phyloP scores from a whole-genome alignment of 2,113 vertebrate species.

The Tragulus kanchil region DNA sequence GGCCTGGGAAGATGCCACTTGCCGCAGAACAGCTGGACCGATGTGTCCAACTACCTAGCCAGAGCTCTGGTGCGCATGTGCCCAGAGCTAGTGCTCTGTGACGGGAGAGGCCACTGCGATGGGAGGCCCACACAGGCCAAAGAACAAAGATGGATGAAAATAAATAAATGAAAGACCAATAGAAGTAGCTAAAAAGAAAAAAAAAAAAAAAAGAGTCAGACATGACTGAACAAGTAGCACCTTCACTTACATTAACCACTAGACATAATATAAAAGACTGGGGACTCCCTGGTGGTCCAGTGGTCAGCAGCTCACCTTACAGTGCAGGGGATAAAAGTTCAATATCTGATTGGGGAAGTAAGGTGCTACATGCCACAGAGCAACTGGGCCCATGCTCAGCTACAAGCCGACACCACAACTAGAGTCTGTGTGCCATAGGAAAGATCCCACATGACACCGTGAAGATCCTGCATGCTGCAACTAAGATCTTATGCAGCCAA shows the following conservation, averaged over 20 bases:
- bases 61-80: too few relatives aligned
- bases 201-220: not conserved
- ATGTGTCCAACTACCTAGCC: too few relatives aligned
- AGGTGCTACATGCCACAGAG: not conserved
- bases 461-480: not conserved
- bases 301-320: not conserved
- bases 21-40: too few relatives aligned
- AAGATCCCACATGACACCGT: not conserved
- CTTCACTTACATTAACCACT: not conserved
- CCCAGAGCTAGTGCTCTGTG: too few relatives aligned
- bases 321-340: fast-evolving
- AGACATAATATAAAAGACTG: not conserved
- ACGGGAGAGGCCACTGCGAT: too few relatives aligned
- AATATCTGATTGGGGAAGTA: not conserved
- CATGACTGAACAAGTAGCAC: not conserved
- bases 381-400: not conserved
- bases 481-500: not conserved
- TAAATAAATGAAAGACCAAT: too few relatives aligned
- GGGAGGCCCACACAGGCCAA: too few relatives aligned
- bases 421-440: not conserved
- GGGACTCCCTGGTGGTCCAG: not conserved
- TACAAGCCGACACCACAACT: not conserved
- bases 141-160: too few relatives aligned
- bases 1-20: too few relatives aligned
- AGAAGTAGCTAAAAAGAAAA: too few relatives aligned